These are phyloP conservation scores for Cancer borealis DNA, from an alignment of 2,888 invertebrate genomes.

Conservation along the genomic window DNA sequence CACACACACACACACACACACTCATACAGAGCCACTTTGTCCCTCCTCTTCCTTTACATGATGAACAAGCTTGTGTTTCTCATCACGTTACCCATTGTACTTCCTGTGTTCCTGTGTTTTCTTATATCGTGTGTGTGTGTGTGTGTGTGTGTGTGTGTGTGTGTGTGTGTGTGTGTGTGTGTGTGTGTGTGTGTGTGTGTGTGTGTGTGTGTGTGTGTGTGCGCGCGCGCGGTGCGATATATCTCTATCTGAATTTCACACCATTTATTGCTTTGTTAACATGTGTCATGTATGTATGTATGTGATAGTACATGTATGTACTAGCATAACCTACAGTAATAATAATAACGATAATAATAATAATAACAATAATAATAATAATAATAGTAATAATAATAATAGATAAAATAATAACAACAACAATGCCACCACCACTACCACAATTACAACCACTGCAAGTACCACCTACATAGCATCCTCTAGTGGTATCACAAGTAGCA, in stretches of 20 bases:
- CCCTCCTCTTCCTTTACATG: background rate
- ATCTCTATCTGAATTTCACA: background rate
- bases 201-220: background rate
- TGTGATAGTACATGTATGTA: background rate
- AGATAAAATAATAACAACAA: too few species aligned
- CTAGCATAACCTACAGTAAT: background rate
- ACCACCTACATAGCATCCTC: too few species aligned
- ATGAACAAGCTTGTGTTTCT: background rate
- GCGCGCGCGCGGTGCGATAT: background rate
- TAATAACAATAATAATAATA: background rate
- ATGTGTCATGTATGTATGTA: constrained; percentile 2
- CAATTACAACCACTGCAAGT: too few species aligned
- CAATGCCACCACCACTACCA: too few species aligned
- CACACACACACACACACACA: constrained; percentile 7
- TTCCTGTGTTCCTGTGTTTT: background rate
- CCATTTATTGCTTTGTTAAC: background rate
- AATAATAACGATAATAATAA: background rate
- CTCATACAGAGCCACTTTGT: background rate
- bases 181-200: background rate
- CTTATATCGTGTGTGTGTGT: background rate
- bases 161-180: background rate
- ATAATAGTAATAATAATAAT: background rate
- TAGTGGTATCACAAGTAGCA: background rate
- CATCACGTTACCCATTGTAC: background rate
- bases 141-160: too few species aligned